Evolutionary conservation across 2,797 vertebrate genomes (phyloP), one percentile per base, ranked within the genome.

Genomic region (Sebastes matsubarae): DNA sequence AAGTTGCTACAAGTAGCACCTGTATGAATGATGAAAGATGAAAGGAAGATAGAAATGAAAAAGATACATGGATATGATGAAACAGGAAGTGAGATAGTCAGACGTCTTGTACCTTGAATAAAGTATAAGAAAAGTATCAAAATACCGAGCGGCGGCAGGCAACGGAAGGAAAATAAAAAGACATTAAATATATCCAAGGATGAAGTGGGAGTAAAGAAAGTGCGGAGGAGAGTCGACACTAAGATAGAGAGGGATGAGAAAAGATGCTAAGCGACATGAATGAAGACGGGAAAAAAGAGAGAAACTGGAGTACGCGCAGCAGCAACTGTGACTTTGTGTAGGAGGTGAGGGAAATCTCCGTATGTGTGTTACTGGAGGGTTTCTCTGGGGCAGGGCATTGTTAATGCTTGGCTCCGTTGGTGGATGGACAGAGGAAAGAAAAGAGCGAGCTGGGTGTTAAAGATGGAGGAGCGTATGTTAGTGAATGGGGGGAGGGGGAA

Each of bases 381-480:
- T 85, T 90, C 83, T 92, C 87, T 80, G 60, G 79, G 82, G 84
- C 85, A 84, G 68, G 77, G 68, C 74, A 84, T 88, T 85, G 68
- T 87, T 88, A 89, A 85, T 84, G 89, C 86, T 92, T 61, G 85
- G 78, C 80, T 93, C 86, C 67, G 79, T 73, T 69, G 84, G 87
- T 74, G 79, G 85, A 84, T 64, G 79, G 81, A 82, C 27, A 27
- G 75, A 85, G 64, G 80, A 84, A 81, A 76, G 71, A 87, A 68
- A 72, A 67, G 79, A 85, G 61, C 1, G 22, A 76, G 34, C 58
- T 60, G 61, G 46, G 46, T 75, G 67, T 80, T 77, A 68, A 81
- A 85, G 75, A 85, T 67, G 74, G 82, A 85, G 66, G 50, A 74
- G 72, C 46, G 38, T 81, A 58, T 11, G 73, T 63, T 54, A n/a